A percentile compares a stretch with the other conserved stretches of the same genome.
These are phyloP conservation scores for Halcyon smyrnensis DNA, from an alignment of 2,797 vertebrate species.

Conservation along the genomic window DNA sequence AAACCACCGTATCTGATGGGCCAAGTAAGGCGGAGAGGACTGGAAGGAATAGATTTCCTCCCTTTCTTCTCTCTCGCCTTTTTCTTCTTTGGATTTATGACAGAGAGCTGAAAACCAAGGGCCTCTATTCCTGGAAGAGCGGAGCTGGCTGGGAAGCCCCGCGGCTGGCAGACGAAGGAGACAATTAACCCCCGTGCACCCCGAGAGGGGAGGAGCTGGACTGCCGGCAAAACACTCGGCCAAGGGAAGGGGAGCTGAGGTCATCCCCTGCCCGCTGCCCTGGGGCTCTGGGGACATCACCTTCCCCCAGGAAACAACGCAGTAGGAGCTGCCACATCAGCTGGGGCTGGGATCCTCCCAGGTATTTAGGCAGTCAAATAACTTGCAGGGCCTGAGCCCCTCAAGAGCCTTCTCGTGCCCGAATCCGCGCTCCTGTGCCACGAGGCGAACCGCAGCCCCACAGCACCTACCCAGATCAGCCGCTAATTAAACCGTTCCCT, in stretches of 20 bases:
- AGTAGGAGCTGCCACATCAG: rapidly evolving
- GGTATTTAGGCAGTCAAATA: conserved; percentile 37
- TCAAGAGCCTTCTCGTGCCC: neutral
- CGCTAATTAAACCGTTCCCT: conserved; percentile 62
- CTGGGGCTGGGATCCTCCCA: neutral
- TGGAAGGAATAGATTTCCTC: conserved; percentile 30
- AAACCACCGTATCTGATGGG: rapidly evolving
- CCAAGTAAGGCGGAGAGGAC: neutral
- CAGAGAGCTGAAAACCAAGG: conserved; percentile 24
- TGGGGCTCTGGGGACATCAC: rapidly evolving
- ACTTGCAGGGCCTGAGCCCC: conserved; percentile 36
- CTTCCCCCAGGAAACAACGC: too few relatives aligned
- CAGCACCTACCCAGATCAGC: conserved; percentile 56
- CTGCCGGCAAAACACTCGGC: neutral
- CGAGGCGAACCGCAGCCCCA: neutral
- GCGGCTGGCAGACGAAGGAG: conserved; percentile 1
- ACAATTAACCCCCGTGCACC: conserved; percentile 7
- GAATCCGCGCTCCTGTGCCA: neutral
- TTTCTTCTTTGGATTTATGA: conserved; percentile 62
- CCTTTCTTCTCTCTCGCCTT: neutral
- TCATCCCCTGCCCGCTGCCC: rapidly evolving
- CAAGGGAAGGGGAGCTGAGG: neutral
- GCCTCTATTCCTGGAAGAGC: conserved; percentile 60
- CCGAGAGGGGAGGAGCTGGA: neutral
- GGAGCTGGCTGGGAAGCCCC: conserved; percentile 27